Base-by-base conservation (phyloP, 2,113 vertebrate genomes). In the Pygoscelis adeliae region DNA sequence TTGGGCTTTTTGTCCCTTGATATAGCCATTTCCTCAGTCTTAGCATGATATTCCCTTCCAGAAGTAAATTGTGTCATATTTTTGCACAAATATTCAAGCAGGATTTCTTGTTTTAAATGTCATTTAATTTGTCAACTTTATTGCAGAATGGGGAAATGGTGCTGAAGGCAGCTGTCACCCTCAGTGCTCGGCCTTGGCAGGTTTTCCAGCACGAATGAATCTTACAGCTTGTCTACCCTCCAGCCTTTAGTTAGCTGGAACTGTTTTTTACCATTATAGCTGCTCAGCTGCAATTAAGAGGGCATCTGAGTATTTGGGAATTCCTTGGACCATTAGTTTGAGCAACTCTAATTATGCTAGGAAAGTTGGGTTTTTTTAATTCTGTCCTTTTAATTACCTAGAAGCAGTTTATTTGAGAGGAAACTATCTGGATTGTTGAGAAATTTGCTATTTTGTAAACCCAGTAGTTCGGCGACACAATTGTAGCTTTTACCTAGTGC, bases 111-210 rank as follows among this genome's bases (percentile, higher is more conserved):
- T 86, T 97, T 98, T 71, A 95, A 93, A 94, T 94, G 96, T 96
- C 95, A 97, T 93, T 97, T 97, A 95, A 96, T 98, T 98, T 96
- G 94, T 98, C 98, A 98, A 42, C 84, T 98, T 97, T 96, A 98
- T 97, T 96, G 91, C 89, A 94, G 97, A 97, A 66, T 84, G 56
- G 97, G 97, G 96, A 98, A 84, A 94, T 97, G 92, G 73, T 96
- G 87, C 96, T 93, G 96, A 98, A 94, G 77, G 89, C 92, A 97
- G 93, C 94, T 97, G 96, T 98, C 97, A 92, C 84, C 95, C 91
- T 96, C 90, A 89, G 81, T 94, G 92, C 96, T 98, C 97, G 96
- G 94, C 95, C 95, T 98, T 97, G 97, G 96, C 97, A 98, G 81
- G 26, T 92, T 91, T 97, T 98, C 90, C 85, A 96, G 97, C 73